Percentiles rank a stretch among this genome's conserved stretches.
Evolutionary conservation across 2,113 vertebrate genomes (phyloP).

Genomic region (Shinisaurus crocodilurus): DNA sequence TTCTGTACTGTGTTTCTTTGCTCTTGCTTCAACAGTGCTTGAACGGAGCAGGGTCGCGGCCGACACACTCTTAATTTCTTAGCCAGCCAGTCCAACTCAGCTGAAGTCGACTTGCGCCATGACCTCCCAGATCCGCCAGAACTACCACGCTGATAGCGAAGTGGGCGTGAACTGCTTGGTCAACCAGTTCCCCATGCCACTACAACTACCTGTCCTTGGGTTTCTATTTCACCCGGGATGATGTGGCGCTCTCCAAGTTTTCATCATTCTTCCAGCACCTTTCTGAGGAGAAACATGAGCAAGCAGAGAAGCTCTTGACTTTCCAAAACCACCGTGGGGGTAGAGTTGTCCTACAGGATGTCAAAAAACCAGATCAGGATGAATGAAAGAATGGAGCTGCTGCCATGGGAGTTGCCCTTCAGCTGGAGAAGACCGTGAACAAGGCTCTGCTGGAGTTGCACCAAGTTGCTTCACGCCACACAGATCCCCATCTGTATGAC

Average conservation of each 20-base stretch:
- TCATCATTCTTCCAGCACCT: conserved; percentile 85
- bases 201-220: conserved; percentile 75
- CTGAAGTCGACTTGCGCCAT: conserved; percentile 47
- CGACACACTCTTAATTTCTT: not conserved
- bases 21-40: conserved; percentile 78
- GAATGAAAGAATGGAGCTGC: conserved; percentile 68
- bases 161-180: conserved; percentile 68
- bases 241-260: conserved; percentile 85
- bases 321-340: conserved; percentile 88
- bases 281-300: conserved; percentile 83
- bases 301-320: conserved; percentile 80
- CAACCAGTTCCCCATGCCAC: conserved; percentile 63
- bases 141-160: conserved; percentile 70
- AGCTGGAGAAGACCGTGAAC: conserved; percentile 72
- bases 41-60: conserved; percentile 59
- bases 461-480: conserved; percentile 49
- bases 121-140: conserved; percentile 71
- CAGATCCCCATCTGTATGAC: conserved; percentile 72
- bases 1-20: not conserved
- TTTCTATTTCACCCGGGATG: conserved; percentile 85
- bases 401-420: conserved; percentile 67
- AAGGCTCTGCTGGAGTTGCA: conserved; percentile 73
- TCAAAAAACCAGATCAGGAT: conserved; percentile 64
- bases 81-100: not conserved
- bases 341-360: conserved; percentile 76